phyloP scores from a whole-genome alignment of 2,113 vertebrate species.

The Chiloscyllium plagiosum region DNA sequence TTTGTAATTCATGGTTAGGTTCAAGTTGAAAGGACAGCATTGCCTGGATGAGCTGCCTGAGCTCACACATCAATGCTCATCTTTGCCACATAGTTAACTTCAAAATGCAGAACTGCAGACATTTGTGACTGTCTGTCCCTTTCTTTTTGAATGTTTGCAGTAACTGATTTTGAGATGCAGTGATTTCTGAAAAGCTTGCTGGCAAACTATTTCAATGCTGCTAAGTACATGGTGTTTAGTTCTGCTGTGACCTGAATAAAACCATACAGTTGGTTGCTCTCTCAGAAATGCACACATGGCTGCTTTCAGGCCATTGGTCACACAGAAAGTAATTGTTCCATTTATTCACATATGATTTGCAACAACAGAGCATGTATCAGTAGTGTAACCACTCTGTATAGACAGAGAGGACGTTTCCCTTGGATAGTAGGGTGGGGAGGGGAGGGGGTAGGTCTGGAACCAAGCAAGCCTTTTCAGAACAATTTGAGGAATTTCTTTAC shows the following conservation, averaged over 20 bases:
- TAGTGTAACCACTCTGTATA: slow-evolving; percentile 5
- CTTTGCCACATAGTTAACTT: background rate
- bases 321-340: slow-evolving; percentile 35
- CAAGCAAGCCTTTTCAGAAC: no score
- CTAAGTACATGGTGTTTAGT: slow-evolving; percentile 25
- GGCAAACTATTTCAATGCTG: background rate
- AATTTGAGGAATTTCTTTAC: no score
- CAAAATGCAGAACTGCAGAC: background rate
- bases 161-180: slow-evolving; percentile 26
- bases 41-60: background rate
- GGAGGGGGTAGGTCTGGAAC: no score
- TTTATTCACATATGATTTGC: slow-evolving; percentile 23
- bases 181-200: background rate
- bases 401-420: no score
- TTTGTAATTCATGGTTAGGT: background rate
- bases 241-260: slow-evolving; percentile 33
- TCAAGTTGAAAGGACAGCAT: background rate
- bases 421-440: no score
- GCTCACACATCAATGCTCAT: background rate
- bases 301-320: slow-evolving; percentile 24
- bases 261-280: background rate
- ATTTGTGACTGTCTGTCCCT: background rate
- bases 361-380: slow-evolving; percentile 34
- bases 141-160: slow-evolving; percentile 4
- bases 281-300: slow-evolving; percentile 27